Evolutionary conservation across 1,140 invertebrate genomes (phyloP), one percentile per base, ranked within the genome.

Genomic region (Heliconius hewitsoni): DNA sequence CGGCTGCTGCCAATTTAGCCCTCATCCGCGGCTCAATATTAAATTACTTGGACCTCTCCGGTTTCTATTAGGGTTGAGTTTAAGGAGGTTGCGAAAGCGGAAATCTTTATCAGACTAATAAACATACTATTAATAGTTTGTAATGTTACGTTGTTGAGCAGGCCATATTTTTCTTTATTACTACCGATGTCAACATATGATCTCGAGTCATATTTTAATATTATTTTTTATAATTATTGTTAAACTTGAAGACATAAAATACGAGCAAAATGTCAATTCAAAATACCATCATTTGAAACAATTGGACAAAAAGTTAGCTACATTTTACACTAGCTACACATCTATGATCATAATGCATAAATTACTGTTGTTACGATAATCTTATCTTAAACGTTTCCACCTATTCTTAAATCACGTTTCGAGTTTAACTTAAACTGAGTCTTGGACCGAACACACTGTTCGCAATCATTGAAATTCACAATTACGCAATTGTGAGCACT

Each of bases 401-500:
- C 9, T 66, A 30, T 66, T 66, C 60, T 66, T 30, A 27, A 66
- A 27, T 30, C 23, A 66, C 23, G 60, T 66, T 66, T 66, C 23
- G 23, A 66, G 27, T 30, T 66, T 30, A 66, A 30, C 23, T 66
- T 66, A 30, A 30, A 66, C 60, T 1, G 57, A 50, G 39, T 73
- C 78, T 87, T 87, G 79, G 70, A 84, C 86, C 89, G 83, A 74
- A 42, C 60, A 30, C 39, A 57, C 52, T 80, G 74, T 46, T 74
- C 84, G 81, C 86, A 83, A 86, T 82, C 85, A 89, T 92, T 88
- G 85, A 86, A 90, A 89, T 91, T 84, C 80, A 81, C 88, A 86
- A 92, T 93, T 93, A 92, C 90, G 86, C 89, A 91, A 93, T 93
- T 93, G 90, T 81, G 86, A 81, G 71, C 87, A 90, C 86, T 92